These are phyloP conservation scores for Phlogophora meticulosa DNA, from an alignment of 2,888 invertebrate species.

Conservation along the genomic window DNA sequence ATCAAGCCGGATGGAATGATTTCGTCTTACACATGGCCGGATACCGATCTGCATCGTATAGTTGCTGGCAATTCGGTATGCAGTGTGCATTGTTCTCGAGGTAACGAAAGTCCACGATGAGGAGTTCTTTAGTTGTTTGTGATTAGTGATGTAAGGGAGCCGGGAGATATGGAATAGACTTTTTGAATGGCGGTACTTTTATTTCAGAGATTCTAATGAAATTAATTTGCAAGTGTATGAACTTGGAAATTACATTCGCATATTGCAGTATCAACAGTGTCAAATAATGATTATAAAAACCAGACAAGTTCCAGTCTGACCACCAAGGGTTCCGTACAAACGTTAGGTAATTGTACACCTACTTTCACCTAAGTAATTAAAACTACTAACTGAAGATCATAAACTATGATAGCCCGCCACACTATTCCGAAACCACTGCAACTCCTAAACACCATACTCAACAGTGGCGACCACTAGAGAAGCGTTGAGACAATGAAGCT, in stretches of 20 bases:
- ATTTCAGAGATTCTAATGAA: not conserved
- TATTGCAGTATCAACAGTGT: too few species aligned
- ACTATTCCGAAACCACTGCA: too few species aligned
- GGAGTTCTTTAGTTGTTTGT: conserved; percentile 38
- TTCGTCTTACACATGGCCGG: conserved; percentile 68
- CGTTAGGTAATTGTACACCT: too few species aligned
- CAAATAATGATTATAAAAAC: too few species aligned
- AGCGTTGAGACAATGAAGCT: too few species aligned
- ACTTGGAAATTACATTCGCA: not conserved
- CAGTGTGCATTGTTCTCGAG: conserved; percentile 57
- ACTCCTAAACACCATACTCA: too few species aligned
- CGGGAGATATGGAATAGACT: not conserved
- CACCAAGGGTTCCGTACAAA: too few species aligned
- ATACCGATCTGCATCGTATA: conserved; percentile 59
- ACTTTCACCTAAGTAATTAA: too few species aligned
- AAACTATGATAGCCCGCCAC: too few species aligned
- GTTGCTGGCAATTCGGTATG: conserved; percentile 42
- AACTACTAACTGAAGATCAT: too few species aligned
- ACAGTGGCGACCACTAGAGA: too few species aligned
- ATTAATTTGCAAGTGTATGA: not conserved
- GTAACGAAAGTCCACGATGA: conserved; percentile 43
- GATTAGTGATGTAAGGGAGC: not conserved
- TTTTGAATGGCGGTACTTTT: conserved; percentile 2
- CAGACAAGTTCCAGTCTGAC: too few species aligned
- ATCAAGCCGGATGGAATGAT: conserved; percentile 72